Evolutionary conservation across 2,888 invertebrate species (phyloP).

Genomic region (Latheticus oryzae): DNA sequence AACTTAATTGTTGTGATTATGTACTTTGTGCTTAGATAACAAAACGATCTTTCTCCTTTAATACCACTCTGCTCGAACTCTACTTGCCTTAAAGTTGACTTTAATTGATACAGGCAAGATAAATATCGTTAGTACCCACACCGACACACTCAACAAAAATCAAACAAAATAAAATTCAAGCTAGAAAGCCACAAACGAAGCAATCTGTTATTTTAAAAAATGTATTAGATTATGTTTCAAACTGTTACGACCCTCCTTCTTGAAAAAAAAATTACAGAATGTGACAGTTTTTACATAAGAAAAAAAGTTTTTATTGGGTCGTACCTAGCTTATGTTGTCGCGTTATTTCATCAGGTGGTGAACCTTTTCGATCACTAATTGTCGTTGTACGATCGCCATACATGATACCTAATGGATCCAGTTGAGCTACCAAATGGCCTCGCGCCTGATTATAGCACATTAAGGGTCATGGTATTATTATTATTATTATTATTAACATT

Average conservation of each 20-base stretch:
- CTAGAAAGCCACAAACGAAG: slow-evolving; percentile 26
- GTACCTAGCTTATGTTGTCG: slow-evolving; percentile 75
- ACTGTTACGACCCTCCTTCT: slow-evolving; percentile 56
- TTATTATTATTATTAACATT: too few species aligned
- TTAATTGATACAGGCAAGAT: slow-evolving; percentile 18
- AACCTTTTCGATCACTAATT: slow-evolving; percentile 67
- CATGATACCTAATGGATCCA: slow-evolving; percentile 94
- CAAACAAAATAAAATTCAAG: too few species aligned
- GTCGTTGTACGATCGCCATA: slow-evolving; percentile 69
- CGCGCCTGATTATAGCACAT: slow-evolving; percentile 74
- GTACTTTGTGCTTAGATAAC: slow-evolving; percentile 4
- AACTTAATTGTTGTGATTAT: too few species aligned
- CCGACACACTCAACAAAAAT: slow-evolving; percentile 23
- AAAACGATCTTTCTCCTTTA: slow-evolving; percentile 7
- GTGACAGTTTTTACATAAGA: slow-evolving; percentile 3
- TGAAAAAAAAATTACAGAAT: not conserved
- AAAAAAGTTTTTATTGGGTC: slow-evolving; percentile 53
- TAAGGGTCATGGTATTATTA: not conserved
- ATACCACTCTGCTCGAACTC: slow-evolving; percentile 17
- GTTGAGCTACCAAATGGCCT: slow-evolving; percentile 92
- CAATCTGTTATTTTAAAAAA: slow-evolving; percentile 12
- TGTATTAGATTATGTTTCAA: slow-evolving; percentile 55
- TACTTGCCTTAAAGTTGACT: slow-evolving; percentile 17
- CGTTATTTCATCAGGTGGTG: slow-evolving; percentile 72
- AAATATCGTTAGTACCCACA: slow-evolving; percentile 32